Evolutionary conservation across 2,113 vertebrate species (phyloP).

Genomic region (Campylorhamphus procurvoides): DNA sequence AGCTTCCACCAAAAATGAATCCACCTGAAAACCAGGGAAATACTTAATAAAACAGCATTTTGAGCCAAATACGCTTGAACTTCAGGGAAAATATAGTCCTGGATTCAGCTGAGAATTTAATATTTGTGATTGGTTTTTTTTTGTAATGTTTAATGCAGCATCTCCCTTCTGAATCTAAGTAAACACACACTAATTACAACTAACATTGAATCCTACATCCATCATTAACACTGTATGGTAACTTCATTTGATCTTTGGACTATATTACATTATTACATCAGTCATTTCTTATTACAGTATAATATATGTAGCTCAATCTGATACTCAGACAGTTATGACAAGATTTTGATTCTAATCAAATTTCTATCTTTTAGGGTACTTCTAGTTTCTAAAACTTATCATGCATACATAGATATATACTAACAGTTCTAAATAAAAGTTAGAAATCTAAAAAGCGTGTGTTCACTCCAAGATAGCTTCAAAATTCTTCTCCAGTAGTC

Average conservation of each 20-base stretch:
- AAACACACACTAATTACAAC: neutral
- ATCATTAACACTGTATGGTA: neutral
- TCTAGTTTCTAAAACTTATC: neutral
- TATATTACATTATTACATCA: neutral
- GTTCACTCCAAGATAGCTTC: neutral
- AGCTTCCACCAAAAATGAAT: conserved; percentile 60
- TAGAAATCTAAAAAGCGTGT: neutral
- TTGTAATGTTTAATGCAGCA: neutral
- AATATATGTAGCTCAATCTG: neutral
- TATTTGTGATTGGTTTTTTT: neutral
- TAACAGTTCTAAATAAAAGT: neutral
- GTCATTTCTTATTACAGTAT: neutral
- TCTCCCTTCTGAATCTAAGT: neutral
- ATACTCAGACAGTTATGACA: neutral
- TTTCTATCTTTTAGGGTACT: neutral
- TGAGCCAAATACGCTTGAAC: neutral
- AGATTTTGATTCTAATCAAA: neutral
- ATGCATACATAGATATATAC: neutral
- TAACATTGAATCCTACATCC: neutral
- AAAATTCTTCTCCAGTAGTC: neutral
- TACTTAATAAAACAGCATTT: neutral
- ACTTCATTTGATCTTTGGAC: neutral
- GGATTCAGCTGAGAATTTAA: neutral
- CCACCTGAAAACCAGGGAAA: conserved; percentile 11
- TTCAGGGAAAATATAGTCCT: neutral